phyloP scores from a whole-genome alignment of 2,113 vertebrate species.

The Tragelaphus buxtoni region DNA sequence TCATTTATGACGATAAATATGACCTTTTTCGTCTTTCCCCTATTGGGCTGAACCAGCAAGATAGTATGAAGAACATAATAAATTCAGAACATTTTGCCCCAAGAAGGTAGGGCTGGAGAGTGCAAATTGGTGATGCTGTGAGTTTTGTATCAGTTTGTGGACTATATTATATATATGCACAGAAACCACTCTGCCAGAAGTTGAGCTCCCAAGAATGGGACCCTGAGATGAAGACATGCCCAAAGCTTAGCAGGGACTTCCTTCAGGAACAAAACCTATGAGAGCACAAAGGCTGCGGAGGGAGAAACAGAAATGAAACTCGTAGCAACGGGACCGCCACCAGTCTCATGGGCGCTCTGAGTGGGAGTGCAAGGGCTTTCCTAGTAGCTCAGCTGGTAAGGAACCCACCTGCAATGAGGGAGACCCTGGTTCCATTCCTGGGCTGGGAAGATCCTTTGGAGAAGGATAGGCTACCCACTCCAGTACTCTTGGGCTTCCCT shows the following conservation, averaged over 20 bases:
- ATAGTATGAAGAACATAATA: not conserved
- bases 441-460: no score
- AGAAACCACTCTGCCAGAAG: not conserved
- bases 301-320: not conserved
- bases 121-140: not conserved
- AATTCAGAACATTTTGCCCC: not conserved
- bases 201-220: not conserved
- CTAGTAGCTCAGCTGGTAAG: no score
- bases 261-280: not conserved
- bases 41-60: not conserved
- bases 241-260: no score
- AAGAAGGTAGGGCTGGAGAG: not conserved
- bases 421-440: no score
- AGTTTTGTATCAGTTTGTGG: not conserved
- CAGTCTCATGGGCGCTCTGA: accelerated
- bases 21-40: not conserved
- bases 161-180: not conserved
- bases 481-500: not conserved
- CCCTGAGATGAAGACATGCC: not conserved
- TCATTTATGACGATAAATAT: not conserved
- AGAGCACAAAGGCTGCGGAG: not conserved
- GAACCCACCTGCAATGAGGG: no score
- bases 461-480: not conserved
- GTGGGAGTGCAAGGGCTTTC: not conserved
- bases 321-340: no score